Evolutionary conservation across 2,797 vertebrate species (phyloP), one percentile per base, ranked within the genome.

Genomic region (Manis crassicaudata): DNA sequence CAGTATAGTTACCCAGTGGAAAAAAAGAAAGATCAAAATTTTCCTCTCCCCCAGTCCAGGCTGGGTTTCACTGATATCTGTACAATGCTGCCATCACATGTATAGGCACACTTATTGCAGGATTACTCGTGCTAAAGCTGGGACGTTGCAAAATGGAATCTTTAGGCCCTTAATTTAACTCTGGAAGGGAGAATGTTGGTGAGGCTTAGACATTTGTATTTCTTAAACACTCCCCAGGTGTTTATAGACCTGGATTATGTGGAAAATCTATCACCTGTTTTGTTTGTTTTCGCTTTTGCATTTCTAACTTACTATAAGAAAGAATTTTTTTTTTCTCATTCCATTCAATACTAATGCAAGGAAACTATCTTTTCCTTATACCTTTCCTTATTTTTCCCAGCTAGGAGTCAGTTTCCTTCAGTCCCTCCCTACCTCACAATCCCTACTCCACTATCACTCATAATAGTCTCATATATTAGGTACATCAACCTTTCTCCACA

Each of bases 31-130:
- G 77, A 75, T 23, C 7, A 65, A 63, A 82, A 43, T 35, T 21
- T 92, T 67, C 3, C 18, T 76, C 10, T 29, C n/a, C 25, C 21
- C 43, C 32, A 6, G 3, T 2, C 12, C 8, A 43, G 2, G 2
- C 2, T 86, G 11, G 52, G 17, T 67, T 2, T 50, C 18, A 77
- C 0, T 32, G 13, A 2, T 58, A 25, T 60, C 40, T 13, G 4
- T n/a, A 56, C 6, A 52, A 4, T 58, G 29, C 54, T 68, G 54
- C 11, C 68, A 18, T 72, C 84, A 56, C 0, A 1, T 58, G 8
- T 23, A 23, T 29, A 12, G 3, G 5, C 2, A 18, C 20, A 10
- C 29, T 84, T 81, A 72, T 68, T 85, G 18, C 20, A 91, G 56
- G 58, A 62, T 65, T 92, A 16, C 32, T 76, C 32, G 35, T 16